Conservation (phyloP, 2,797 vertebrate genomes). For the Esox lucius region DNA sequence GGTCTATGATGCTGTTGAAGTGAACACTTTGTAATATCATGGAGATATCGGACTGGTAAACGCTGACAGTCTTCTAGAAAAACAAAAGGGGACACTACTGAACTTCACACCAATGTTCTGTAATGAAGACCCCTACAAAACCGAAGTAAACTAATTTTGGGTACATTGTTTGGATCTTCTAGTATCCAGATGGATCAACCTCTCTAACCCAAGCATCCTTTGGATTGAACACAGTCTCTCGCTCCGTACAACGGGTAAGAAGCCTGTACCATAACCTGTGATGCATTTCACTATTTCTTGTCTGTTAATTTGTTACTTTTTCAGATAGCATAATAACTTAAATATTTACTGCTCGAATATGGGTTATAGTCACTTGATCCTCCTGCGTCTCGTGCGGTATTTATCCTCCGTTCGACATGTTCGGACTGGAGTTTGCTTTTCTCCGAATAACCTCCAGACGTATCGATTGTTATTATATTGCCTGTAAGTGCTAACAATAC, state of each 20-base stretch:
- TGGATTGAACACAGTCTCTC: constrained; percentile 12
- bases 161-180: neutral
- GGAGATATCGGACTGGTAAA: neutral
- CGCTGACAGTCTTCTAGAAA: neutral
- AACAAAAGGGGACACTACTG: neutral
- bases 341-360: neutral
- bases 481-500: neutral
- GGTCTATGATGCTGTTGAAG: neutral
- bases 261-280: neutral
- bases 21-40: neutral
- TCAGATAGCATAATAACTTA: neutral
- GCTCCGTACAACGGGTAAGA: constrained; percentile 20
- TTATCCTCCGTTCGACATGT: neutral
- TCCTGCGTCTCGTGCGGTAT: neutral
- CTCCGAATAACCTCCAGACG: neutral
- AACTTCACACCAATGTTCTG: neutral
- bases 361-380: neutral
- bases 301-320: neutral
- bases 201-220: constrained; percentile 6
- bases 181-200: constrained; percentile 12
- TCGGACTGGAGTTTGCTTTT: neutral
- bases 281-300: neutral
- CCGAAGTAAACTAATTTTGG: neutral
- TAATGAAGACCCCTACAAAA: neutral
- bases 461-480: neutral